Base-by-base conservation (phyloP, 2,888 invertebrate genomes). In the Blastobasis lacticolella region DNA sequence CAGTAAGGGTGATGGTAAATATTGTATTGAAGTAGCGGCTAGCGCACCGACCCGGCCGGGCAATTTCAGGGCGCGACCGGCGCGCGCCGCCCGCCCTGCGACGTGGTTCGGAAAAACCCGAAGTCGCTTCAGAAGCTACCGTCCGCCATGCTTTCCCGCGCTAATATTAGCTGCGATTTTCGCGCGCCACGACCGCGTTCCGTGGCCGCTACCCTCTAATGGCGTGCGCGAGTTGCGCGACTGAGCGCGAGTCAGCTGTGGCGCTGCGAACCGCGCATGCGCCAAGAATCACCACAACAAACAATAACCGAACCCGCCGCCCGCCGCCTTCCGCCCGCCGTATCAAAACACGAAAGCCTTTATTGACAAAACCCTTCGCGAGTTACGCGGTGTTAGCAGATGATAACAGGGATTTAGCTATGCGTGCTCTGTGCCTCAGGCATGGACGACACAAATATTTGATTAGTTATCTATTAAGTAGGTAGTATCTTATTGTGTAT, bases 1-100 rank as follows among this genome's bases (percentile, higher is more conserved):
- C 60, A 63, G 62, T 66, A 54, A 51, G 58, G 59, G 54, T 59
- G 62, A 54, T 61, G 63, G 66, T 59, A 54, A 58, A 56, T 64
- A 60, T 65, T 65, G 66, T 68, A 68, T 70, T 69, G 66, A 59
- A 53, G 56, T 53, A 58, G 67, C 71, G 69, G 23, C 23, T 23
- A 23, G 23, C 23, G 23, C 23, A 23, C 23, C 23, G 23, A 23
- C 23, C 23, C 73, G 69, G 49, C 58, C 65, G 57, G 66, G 65
- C 7, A 6, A n/a, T 6, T 7, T 8, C 10, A 38, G 37, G 55
- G 67, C 57, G 61, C 56, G 59, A 60, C 54, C 62, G 63, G 76
- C 81, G 81, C 84, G 86, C 85, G 86, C 86, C 85, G 84, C 84
- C 84, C 85, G 83, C 85, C 83, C 81, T 76, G 64, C 69, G 66